Evolutionary conservation across 2,113 vertebrate genomes (phyloP), one percentile per base, ranked within the genome.

Genomic region (Notarius lentiginosus): DNA sequence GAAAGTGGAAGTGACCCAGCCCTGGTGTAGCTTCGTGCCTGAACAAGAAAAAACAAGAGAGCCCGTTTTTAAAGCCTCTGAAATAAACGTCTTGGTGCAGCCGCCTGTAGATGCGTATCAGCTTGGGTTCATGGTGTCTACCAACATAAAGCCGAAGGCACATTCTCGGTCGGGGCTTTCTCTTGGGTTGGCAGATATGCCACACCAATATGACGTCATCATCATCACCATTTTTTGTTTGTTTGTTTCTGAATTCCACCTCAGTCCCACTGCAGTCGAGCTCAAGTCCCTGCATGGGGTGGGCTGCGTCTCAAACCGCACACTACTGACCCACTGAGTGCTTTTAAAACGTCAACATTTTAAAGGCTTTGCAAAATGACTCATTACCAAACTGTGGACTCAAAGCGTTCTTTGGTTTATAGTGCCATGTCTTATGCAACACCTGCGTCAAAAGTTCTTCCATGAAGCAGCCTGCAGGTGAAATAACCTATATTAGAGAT

Each of bases 111-210:
- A 84, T 73, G 66, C 83, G 68, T 56, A 72, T 84, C 51, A 70
- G 49, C 55, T 30, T 73, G 53, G 60, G 41, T 41, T 47, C 51
- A 34, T 30, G 24, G 51, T 58, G 83, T 55, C 83, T 84, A 68
- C 83, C 83, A 84, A 60, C 53, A 41, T 47, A 34, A 60, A 84
- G 83, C 83, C 83, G 68, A 47, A 72, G 83, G 83, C 83, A 72
- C 66, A 73, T 84, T 73, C 83, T 84, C 83, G 7, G 20, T 51
- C 68, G 41, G 41, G 41, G 41, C 27, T 73, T 73, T 72, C 10
- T 20, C 73, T 84, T 72, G 27, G 47, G 27, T 73, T 72, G 30
- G 53, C 27, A 70, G 20, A 84, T 84, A 73, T 55, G 53, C 58
- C 83, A 58, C 83, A 56, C 83, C 12, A 9, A 24, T 15, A 56